Evolutionary conservation across 1,140 invertebrate species (phyloP), one percentile per base, ranked within the genome.

Genomic region (Neuroterus valhalla): DNA sequence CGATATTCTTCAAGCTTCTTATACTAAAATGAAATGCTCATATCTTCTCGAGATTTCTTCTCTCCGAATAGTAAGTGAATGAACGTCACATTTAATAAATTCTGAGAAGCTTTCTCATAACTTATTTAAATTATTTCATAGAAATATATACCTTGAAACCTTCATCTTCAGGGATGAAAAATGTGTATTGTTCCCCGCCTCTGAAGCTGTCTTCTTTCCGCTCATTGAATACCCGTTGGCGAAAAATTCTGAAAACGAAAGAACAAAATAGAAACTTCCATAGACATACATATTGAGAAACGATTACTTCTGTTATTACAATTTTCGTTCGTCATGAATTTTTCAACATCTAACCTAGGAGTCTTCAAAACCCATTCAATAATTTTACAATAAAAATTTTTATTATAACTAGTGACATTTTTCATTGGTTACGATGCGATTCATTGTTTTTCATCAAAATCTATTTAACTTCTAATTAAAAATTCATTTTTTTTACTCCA

Each of bases 151-250:
- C 95, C 92, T 95, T 95, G 82, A 96, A 96, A 46, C 95, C 95
- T 87, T 96, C 95, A 88, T 97, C 96, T n/a, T 97, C 93, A 10
- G 96, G 96, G 83, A 98, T 94, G 85, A 97, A 96, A 86, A 96
- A 98, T 5, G 96, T 97, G 87, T 95, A 94, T 76, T 92, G 91
- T 50, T 96, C 96, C 76, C 95, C 94, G 21, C 92, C 92, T 78
- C 92, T 93, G 86, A 95, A 97, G 44, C 96, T 91, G 38, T 94
- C 91, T 83, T 94, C 91, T 89, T 96, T 96, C 62, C 93, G 91
- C 26, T 93, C 92, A 70, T 92, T 83, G 75, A 92, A 89, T 67
- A 97, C 94, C 86, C 94, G 92, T 80, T 94, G 93, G 43, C 94
- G 92, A 89, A 96, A 97, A 55, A 92, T 93, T 82, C 94, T 95